Evolutionary conservation across 2,797 vertebrate genomes (phyloP), one percentile per base, ranked within the genome.

Genomic region (Chaunax sp.): DNA sequence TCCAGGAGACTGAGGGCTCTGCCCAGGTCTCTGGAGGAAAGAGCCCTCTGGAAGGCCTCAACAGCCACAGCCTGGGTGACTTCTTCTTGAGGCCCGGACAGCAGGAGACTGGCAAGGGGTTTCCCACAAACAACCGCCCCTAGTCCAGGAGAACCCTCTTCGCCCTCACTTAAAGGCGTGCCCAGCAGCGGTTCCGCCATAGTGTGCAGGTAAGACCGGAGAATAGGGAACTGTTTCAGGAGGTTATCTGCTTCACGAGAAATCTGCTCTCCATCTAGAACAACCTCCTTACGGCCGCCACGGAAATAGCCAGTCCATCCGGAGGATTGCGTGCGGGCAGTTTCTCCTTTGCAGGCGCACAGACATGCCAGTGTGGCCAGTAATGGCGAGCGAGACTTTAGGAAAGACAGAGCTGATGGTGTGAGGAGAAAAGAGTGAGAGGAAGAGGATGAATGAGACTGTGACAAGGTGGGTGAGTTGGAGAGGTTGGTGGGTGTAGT

Each of bases 231-330:
- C 22, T 95, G 93, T 46, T 90, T 93, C 57, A 99, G 87, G 71
- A 99, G 90, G 4, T 14, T 53, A 28, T 97, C 95, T 6, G 94
- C 95, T 68, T 99, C 97, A 19, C 69, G 93, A 38, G 93, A 83
- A 65, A 99, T 92, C 78, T 96, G 96, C 59, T 99, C 97, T 23
- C 88, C 82, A 1, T 96, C 92, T 16, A 99, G 90, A 3, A 92
- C 92, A 0, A 56, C 90, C 46, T 99, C 97, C 46, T 95, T 96
- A 49, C 94, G 95, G 9, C 93, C 94, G 4, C 93, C 93, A n/a
- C 98, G 95, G 75, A 97, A 98, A 92, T 96, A 98, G 2, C 94
- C 91, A 0, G 96, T 91, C 90, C 95, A 98, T 5, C 92, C 82
- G 0, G 91, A 92, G 9, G 90, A 43, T 0, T 85, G 84, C 0